Conservation (phyloP, 2,113 vertebrate species). For the Melanerpes aurifrons region DNA sequence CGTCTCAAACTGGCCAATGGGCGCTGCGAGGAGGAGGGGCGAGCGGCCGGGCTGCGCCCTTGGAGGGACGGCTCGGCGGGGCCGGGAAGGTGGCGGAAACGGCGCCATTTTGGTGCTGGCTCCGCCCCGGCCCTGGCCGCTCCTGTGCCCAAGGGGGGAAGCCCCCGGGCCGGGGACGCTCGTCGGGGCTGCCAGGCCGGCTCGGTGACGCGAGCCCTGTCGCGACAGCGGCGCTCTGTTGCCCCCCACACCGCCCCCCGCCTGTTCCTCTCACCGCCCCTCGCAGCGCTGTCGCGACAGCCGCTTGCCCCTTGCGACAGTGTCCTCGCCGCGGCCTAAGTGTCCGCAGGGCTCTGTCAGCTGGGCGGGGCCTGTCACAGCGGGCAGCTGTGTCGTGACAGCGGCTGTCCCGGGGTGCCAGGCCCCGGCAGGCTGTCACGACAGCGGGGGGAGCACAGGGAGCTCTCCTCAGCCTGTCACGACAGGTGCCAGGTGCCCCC, state of each 20-base stretch:
- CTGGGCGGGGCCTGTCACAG: no score
- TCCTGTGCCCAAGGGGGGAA: background rate
- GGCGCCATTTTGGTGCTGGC: constrained; percentile 57
- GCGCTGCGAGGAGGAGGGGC: background rate
- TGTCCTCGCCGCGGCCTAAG: no score
- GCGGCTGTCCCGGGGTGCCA: no score
- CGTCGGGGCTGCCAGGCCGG: no score
- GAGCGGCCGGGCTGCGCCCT: background rate
- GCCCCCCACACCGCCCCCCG: no score
- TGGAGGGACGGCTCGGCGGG: background rate
- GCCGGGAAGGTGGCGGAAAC: background rate
- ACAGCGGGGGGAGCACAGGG: no score
- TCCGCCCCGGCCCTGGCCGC: background rate
- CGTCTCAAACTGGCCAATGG: constrained; percentile 59
- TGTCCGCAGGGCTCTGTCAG: background rate
- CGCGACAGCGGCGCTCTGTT: background rate
- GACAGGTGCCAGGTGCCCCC: no score
- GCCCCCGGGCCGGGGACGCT: background rate
- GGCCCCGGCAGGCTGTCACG: no score
- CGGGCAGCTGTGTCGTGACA: no score
- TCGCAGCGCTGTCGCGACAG: background rate
- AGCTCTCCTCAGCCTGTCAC: no score
- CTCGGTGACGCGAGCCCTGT: background rate
- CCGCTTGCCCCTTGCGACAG: background rate
- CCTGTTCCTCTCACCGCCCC: no score